Evolutionary conservation across 2,797 vertebrate species (phyloP), one percentile per base, ranked within the genome.

Genomic region (Sciurus carolinensis): DNA sequence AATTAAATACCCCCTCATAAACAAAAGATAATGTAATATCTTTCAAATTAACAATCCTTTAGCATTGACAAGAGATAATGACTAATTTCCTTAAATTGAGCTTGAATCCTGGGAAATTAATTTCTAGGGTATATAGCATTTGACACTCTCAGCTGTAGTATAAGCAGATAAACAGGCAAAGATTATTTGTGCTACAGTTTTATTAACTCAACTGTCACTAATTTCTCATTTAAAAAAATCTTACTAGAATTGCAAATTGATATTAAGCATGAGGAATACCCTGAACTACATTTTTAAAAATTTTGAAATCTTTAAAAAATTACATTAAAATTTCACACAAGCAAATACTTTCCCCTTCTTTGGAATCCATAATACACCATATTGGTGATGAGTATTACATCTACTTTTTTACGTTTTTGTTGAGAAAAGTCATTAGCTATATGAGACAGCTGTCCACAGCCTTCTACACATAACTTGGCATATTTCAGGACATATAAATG

Each of bases 81-180:
- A 97, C 66, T 62, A 67, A 94, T n/a, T n/a, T 97, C 72, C 81
- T 91, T 95, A 93, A 50, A 85, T 6, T 52, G 30, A 11, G 9
- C 18, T 93, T 84, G 33, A 96, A 82, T 44, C n/a, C 84, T 73
- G 69, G 57, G 52, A 94, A 96, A 97, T 95, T 95, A 89, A 94
- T 54, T 95, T 72, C 4, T 91, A 9, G 22, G 83, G 44, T 17
- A 39, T 42, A 66, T 83, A 71, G 1, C 30, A 73, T 87, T 18
- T 57, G 59, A 92, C 10, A 94, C 22, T 75, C 28, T 71, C 0
- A 89, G 42, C 0, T 47, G 4, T 52, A 14, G 24, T 91, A 95
- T 87, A 26, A 24, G 47, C 71, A 18, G 7, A 92, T 92, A 91
- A 96, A 86, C 52, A 72, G 87, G 3, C 13, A 44, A 69, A 96